Conservation (phyloP, 2,888 invertebrate species). For the Eurois occulta region DNA sequence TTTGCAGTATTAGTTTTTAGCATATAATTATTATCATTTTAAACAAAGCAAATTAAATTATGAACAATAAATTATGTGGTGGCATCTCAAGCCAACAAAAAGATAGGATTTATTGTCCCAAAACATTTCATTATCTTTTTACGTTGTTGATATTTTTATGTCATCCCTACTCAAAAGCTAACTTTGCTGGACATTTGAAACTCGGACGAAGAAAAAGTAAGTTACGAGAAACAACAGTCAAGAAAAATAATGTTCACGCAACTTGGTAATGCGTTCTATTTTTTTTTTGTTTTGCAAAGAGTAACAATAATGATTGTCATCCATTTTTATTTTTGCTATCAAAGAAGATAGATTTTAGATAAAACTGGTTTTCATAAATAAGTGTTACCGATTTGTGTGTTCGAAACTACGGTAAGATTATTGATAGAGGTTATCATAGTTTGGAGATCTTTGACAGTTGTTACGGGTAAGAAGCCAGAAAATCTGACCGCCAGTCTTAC, state of each 20-base stretch:
- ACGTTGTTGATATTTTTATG: constrained; percentile 39
- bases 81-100: constrained; percentile 5
- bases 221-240: constrained; percentile 19
- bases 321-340: neutral
- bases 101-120: constrained; percentile 19
- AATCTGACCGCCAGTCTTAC: neutral
- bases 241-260: constrained; percentile 32
- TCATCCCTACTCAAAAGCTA: constrained; percentile 55
- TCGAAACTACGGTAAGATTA: neutral
- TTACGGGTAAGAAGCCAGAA: neutral
- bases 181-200: constrained; percentile 51
- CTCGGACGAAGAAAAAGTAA: constrained; percentile 44
- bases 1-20: neutral
- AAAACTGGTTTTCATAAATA: neutral
- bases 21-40: neutral
- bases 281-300: constrained; percentile 8
- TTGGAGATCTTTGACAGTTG: neutral
- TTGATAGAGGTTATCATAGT: neutral
- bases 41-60: constrained; percentile 13
- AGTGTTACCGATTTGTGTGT: neutral
- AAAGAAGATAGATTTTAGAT: neutral
- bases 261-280: constrained; percentile 40
- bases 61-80: neutral
- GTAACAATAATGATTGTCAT: neutral
- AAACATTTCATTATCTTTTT: constrained; percentile 31